Percentiles rank a stretch among this genome's conserved stretches.
phyloP scores from a whole-genome alignment of 2,797 vertebrate species.

The Gastrophryne carolinensis region DNA sequence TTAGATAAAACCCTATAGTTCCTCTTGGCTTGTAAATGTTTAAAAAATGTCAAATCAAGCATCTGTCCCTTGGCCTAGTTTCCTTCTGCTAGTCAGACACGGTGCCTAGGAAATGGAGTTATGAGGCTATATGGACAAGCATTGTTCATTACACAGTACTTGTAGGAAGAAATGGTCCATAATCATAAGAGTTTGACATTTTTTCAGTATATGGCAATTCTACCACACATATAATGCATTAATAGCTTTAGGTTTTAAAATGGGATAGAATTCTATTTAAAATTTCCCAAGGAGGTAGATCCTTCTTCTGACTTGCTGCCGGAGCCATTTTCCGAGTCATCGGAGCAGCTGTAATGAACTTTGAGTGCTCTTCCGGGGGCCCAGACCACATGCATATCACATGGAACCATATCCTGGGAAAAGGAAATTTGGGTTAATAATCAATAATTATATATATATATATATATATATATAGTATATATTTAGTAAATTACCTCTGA shows the following conservation, averaged over 20 bases:
- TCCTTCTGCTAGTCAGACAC: neutral
- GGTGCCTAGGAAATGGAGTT: neutral
- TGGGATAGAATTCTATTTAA: neutral
- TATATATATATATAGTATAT: too few relatives aligned
- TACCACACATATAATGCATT: neutral
- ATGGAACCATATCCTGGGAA: conserved; percentile 64
- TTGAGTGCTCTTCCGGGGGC: conserved; percentile 53
- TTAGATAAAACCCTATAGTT: too few relatives aligned
- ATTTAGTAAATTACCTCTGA: conserved; percentile 64
- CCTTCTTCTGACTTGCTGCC: conserved; percentile 56
- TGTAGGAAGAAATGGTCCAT: neutral
- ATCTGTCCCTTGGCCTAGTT: neutral
- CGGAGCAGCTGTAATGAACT: conserved; percentile 63
- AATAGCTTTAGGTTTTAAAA: neutral
- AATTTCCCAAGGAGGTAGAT: conserved; percentile 51
- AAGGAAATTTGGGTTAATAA: neutral
- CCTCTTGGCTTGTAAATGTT: too few relatives aligned
- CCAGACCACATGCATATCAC: conserved; percentile 67
- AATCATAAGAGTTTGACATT: neutral
- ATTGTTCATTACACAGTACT: neutral
- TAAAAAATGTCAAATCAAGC: too few relatives aligned
- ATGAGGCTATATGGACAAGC: too few relatives aligned
- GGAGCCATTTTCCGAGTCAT: conserved; percentile 54
- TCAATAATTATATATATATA: too few relatives aligned
- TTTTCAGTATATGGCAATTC: neutral